These are phyloP conservation scores for Malurus splendens DNA, from an alignment of 2,797 vertebrate species.

Conservation along the genomic window DNA sequence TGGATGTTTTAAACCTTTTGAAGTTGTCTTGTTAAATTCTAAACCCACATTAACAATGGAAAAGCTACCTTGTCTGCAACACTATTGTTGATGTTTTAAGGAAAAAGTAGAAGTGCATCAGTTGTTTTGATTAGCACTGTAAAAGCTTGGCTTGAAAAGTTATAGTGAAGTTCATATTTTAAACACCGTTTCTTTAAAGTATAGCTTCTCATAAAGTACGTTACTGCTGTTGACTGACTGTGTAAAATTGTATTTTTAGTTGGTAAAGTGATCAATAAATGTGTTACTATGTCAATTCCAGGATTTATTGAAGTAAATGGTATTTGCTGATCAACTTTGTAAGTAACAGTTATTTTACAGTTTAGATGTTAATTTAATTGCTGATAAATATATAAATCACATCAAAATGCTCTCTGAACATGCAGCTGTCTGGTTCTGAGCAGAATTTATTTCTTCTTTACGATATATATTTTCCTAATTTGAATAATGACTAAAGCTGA, in stretches of 20 bases:
- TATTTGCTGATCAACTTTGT: neutral
- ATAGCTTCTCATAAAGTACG: conserved; percentile 43
- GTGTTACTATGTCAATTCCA: conserved; percentile 38
- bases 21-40: conserved; percentile 47
- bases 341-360: neutral
- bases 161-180: conserved; percentile 41
- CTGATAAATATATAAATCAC: neutral
- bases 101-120: conserved; percentile 18
- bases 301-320: neutral
- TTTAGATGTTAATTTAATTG: neutral
- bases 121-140: conserved; percentile 35
- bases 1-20: conserved; percentile 36
- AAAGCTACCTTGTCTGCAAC: conserved; percentile 21
- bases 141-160: conserved; percentile 44
- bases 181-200: conserved; percentile 21
- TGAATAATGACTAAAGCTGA: neutral
- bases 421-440: neutral
- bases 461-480: neutral
- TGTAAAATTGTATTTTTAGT: conserved; percentile 58
- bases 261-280: conserved; percentile 73
- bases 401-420: neutral
- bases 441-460: neutral
- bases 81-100: conserved; percentile 24
- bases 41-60: conserved; percentile 30
- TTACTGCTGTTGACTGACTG: conserved; percentile 55